Conservation (phyloP, 2,113 vertebrate species). For the Panurus biarmicus region DNA sequence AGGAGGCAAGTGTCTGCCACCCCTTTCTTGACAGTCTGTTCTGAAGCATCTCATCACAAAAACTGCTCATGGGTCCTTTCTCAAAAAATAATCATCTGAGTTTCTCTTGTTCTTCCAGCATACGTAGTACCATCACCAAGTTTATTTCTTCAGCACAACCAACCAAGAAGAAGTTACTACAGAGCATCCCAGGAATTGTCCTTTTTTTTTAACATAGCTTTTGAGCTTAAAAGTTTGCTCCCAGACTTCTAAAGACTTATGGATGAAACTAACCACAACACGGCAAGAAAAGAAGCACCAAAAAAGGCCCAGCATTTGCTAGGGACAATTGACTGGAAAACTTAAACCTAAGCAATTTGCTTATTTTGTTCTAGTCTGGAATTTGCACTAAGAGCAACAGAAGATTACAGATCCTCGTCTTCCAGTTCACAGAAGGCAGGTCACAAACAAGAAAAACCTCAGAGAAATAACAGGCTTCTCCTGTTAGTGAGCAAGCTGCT, state of each 20-base stretch:
- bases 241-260: neutral
- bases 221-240: neutral
- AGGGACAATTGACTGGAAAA: neutral
- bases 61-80: neutral
- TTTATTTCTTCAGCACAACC: neutral
- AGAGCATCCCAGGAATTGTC: neutral
- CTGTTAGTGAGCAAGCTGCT: neutral
- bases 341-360: neutral
- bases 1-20: conserved; percentile 19
- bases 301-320: neutral
- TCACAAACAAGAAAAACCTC: neutral
- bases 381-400: neutral
- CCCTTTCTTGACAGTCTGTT: neutral
- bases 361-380: neutral
- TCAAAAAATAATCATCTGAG: neutral
- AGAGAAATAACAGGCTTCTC: neutral
- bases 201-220: neutral
- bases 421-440: neutral
- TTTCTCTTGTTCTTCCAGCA: neutral
- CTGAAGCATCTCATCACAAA: neutral
- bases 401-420: neutral
- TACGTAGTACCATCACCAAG: neutral
- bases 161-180: neutral
- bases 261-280: neutral
- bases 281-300: neutral